These are phyloP conservation scores for Mamestra configurata DNA, from an alignment of 1,140 invertebrate species.

Conservation along the genomic window DNA sequence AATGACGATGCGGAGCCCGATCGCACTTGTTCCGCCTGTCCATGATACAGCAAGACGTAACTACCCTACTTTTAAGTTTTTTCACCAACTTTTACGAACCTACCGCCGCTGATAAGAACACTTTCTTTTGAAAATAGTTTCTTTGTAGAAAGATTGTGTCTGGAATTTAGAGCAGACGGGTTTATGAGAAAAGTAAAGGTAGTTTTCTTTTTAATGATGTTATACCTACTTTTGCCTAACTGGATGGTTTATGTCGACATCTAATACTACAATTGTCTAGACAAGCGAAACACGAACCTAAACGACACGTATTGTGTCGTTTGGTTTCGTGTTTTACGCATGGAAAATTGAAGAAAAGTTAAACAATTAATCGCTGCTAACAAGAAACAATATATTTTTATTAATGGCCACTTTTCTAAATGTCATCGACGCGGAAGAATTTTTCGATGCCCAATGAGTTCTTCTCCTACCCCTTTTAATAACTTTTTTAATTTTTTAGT, in stretches of 20 bases:
- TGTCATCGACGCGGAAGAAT: too few species aligned
- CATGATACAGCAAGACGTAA: not conserved
- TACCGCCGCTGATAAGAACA: slow-evolving; percentile 14
- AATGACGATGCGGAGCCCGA: not conserved
- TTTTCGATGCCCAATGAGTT: too few species aligned
- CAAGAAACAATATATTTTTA: too few species aligned
- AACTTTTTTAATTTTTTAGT: too few species aligned
- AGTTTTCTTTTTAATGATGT: slow-evolving; percentile 9
- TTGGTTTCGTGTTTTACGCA: too few species aligned
- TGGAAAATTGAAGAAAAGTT: too few species aligned
- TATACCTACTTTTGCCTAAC: not conserved
- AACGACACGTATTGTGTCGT: too few species aligned
- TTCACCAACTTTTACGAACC: not conserved
- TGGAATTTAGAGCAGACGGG: slow-evolving; percentile 18
- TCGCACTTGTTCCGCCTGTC: not conserved
- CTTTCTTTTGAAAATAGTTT: slow-evolving; percentile 41
- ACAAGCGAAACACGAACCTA: not conserved
- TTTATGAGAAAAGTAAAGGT: slow-evolving; percentile 28
- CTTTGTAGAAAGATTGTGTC: slow-evolving; percentile 10
- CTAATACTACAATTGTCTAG: not conserved
- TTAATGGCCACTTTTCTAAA: too few species aligned
- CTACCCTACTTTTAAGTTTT: not conserved
- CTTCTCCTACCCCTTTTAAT: too few species aligned
- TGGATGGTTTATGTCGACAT: not conserved
- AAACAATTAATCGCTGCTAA: too few species aligned